Percentiles rank a stretch among this genome's conserved stretches.
phyloP scores from a whole-genome alignment of 2,797 vertebrate species.

The Sarcoramphus papa region DNA sequence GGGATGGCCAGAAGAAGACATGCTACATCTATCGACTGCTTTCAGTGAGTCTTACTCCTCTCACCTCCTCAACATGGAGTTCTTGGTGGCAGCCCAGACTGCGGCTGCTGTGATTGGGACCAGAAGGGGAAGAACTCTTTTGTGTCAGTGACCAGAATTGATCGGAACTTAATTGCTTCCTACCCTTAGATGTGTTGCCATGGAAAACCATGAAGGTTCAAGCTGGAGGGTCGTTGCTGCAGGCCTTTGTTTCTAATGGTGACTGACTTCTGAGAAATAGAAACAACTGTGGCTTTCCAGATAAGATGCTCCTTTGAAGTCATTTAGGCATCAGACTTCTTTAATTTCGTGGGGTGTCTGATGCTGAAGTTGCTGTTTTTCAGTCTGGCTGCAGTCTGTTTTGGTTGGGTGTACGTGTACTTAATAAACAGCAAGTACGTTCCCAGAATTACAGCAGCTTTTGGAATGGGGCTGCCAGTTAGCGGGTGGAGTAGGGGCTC shows the following conservation, averaged over 20 bases:
- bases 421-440: neutral
- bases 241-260: neutral
- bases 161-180: neutral
- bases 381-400: neutral
- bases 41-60: slow-evolving; percentile 76
- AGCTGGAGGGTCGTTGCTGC: neutral
- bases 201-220: neutral
- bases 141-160: neutral
- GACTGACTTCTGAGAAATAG: neutral
- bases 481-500: neutral
- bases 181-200: neutral
- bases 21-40: slow-evolving; percentile 96
- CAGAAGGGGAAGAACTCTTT: neutral
- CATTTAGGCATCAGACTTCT: neutral
- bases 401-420: neutral
- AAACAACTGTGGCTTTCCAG: neutral
- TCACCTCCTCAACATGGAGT: neutral
- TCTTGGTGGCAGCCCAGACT: neutral
- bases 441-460: neutral
- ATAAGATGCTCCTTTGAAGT: slow-evolving; percentile 17
- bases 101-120: neutral
- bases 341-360: neutral
- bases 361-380: neutral
- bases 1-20: slow-evolving; percentile 95
- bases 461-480: neutral